A percentile compares a stretch with the other conserved stretches of the same genome.
phyloP scores from a whole-genome alignment of 2,797 vertebrate genomes.

The Sphenodon punctatus region DNA sequence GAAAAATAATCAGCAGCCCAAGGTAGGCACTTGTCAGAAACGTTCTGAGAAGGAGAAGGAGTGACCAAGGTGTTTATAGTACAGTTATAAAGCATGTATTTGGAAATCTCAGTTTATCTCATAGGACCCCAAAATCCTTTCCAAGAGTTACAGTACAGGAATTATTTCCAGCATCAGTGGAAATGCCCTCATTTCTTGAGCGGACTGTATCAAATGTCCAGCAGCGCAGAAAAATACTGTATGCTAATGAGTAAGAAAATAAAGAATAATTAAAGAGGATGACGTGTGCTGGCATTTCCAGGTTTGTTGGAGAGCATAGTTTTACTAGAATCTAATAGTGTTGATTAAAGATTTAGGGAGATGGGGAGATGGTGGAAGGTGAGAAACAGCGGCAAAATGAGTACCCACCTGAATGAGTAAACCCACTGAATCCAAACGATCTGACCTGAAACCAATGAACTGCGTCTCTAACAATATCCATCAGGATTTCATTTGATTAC shows the following conservation, averaged over 20 bases:
- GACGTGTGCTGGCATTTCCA: too few species aligned
- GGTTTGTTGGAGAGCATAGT: too few species aligned
- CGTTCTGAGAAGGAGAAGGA: rapidly evolving
- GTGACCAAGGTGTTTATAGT: rapidly evolving
- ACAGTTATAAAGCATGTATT: rapidly evolving
- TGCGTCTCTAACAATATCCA: too few species aligned
- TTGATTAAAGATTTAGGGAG: too few species aligned
- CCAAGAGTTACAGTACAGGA: not conserved
- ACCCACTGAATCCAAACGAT: too few species aligned
- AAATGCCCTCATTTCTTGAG: not conserved
- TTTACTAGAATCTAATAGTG: too few species aligned
- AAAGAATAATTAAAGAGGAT: too few species aligned
- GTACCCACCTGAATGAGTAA: too few species aligned
- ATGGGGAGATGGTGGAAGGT: too few species aligned
- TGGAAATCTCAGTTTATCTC: not conserved
- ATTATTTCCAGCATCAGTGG: not conserved
- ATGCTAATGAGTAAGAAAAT: not conserved
- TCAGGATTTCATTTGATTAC: too few species aligned
- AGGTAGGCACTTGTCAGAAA: not conserved
- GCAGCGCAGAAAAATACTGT: not conserved
- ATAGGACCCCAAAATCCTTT: not conserved
- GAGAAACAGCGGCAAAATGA: too few species aligned
- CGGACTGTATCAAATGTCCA: not conserved
- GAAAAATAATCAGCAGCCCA: not conserved
- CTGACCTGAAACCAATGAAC: too few species aligned